A percentile compares a stretch with the other conserved stretches of the same genome.
Evolutionary conservation across 1,140 invertebrate genomes (phyloP).

Genomic region (Acromyrmex charruanus): DNA sequence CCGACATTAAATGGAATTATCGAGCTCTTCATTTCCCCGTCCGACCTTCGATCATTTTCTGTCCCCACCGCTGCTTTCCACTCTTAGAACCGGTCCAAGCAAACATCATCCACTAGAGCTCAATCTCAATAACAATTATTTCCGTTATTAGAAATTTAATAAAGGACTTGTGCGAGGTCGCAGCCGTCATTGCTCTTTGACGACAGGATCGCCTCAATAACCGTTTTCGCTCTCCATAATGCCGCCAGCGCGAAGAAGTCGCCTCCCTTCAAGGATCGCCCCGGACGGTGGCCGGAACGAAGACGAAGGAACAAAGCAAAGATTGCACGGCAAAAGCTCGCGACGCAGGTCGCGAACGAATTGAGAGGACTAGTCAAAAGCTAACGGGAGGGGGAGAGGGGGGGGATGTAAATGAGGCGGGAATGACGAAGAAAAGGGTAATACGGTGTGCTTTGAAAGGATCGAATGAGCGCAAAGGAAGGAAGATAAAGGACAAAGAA

Average conservation of each 20-base stretch:
- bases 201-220: conserved; percentile 44
- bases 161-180: conserved; percentile 70
- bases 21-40: conserved; percentile 59
- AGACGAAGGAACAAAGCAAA: conserved; percentile 22
- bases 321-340: conserved; percentile 42
- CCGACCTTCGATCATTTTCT: conserved; percentile 63
- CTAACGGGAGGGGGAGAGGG: not conserved
- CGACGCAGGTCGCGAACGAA: conserved; percentile 27
- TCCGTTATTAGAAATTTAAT: conserved; percentile 84
- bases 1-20: conserved; percentile 74
- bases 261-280: conserved; percentile 8
- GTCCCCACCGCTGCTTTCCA: conserved; percentile 29
- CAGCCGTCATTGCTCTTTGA: conserved; percentile 62
- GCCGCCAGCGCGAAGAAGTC: conserved; percentile 51
- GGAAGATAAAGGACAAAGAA: conserved; percentile 33
- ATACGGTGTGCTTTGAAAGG: conserved; percentile 28
- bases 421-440: conserved; percentile 54
- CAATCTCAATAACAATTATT: conserved; percentile 83
- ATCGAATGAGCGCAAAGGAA: not conserved
- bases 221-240: conserved; percentile 66
- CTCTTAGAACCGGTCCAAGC: conserved; percentile 50
- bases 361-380: conserved; percentile 41
- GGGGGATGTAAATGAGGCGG: conserved; percentile 45
- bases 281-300: conserved; percentile 10
- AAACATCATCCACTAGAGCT: conserved; percentile 67